Evolutionary conservation across 2,888 invertebrate genomes (phyloP).

Genomic region (Thera obeliscata): DNA sequence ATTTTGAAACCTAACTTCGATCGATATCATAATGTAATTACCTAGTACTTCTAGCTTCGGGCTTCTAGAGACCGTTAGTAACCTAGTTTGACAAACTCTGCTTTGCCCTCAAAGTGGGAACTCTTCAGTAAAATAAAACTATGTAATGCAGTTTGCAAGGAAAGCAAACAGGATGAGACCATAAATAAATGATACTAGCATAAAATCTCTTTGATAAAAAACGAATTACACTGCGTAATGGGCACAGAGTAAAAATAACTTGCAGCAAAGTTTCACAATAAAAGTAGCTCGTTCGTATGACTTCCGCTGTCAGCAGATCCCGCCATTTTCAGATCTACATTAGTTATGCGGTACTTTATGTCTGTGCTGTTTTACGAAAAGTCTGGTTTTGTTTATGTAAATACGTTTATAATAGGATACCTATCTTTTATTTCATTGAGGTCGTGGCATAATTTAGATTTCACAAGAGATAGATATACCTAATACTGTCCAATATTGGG

Average conservation of each 20-base stretch:
- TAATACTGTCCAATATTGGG: no score
- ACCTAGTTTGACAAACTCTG: no score
- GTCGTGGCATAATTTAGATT: background rate
- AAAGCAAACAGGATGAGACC: background rate
- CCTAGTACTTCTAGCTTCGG: no score
- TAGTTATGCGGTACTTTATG: constrained; percentile 13
- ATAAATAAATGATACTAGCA: background rate
- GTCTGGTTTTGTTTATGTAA: constrained; percentile 23
- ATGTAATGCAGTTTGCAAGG: background rate
- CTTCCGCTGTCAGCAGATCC: constrained; percentile 21
- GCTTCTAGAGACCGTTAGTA: no score
- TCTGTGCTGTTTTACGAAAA: constrained; percentile 11
- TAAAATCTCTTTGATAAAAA: background rate
- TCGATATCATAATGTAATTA: no score
- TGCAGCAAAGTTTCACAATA: background rate
- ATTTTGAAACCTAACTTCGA: no score
- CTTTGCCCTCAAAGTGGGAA: no score
- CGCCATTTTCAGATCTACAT: constrained; percentile 18
- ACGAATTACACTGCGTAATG: no score
- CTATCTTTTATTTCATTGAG: background rate
- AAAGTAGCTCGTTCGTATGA: constrained; percentile 15
- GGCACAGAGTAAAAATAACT: background rate
- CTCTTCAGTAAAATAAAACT: no score
- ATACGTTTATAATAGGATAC: constrained; percentile 9
- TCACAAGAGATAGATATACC: no score